Evolutionary conservation across 2,797 vertebrate species (phyloP).

Genomic region (Melanotaenia boesemani): DNA sequence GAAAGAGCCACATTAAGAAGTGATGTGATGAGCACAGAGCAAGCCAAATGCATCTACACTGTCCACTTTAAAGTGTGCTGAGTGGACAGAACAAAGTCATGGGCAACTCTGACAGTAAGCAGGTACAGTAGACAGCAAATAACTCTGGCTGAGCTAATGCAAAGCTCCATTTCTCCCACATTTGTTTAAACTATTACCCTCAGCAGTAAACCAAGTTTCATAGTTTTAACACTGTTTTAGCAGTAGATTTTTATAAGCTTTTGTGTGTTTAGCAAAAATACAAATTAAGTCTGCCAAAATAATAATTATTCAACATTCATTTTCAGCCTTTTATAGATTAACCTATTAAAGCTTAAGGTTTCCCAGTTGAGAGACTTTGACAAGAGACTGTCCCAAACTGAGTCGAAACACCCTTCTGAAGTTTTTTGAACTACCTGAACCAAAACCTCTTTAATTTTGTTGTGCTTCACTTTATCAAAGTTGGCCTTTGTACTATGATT

Average conservation of each 20-base stretch:
- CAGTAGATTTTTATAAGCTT: not conserved
- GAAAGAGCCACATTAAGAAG: not conserved
- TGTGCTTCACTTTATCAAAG: no score
- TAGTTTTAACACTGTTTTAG: no score
- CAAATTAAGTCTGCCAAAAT: not conserved
- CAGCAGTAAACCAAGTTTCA: not conserved
- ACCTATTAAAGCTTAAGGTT: no score
- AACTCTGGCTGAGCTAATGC: not conserved
- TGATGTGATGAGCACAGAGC: not conserved
- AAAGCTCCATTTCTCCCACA: conserved; percentile 1
- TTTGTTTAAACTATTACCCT: not conserved
- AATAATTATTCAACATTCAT: not conserved
- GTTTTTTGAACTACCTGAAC: no score
- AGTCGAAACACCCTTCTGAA: no score
- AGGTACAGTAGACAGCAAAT: not conserved
- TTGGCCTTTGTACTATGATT: no score
- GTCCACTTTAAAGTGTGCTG: not conserved
- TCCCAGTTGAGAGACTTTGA: no score
- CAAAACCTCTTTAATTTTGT: no score
- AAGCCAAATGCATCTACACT: not conserved
- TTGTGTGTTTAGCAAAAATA: not conserved
- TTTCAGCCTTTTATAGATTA: not conserved
- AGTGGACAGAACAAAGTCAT: not conserved
- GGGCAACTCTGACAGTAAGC: not conserved
- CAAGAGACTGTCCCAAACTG: no score